These are phyloP conservation scores for Peromyscus maniculatus DNA, from an alignment of 2,113 vertebrate species.

Conservation along the genomic window DNA sequence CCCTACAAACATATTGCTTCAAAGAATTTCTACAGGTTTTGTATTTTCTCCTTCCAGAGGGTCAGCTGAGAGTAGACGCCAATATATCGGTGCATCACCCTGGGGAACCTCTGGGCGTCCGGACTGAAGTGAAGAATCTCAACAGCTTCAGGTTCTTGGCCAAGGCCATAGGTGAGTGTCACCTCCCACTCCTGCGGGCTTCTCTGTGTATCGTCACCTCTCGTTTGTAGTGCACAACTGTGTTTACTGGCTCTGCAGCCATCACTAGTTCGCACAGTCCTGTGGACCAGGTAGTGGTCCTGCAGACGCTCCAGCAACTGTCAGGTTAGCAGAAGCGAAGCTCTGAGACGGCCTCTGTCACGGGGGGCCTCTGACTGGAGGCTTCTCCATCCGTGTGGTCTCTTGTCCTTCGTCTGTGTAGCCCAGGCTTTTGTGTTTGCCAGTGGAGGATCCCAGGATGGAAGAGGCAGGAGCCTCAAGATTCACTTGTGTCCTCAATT, in stretches of 20 bases:
- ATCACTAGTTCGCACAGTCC: neutral
- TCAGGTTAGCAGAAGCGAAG: neutral
- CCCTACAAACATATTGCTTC: neutral
- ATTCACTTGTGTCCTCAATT: neutral
- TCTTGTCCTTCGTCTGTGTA: neutral
- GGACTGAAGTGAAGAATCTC: slow-evolving; percentile 99
- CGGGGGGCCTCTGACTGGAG: neutral
- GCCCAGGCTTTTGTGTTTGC: neutral
- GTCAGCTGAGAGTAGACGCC: slow-evolving; percentile 98
- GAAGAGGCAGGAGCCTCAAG: neutral
- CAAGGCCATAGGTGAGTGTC: slow-evolving; percentile 93
- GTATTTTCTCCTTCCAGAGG: slow-evolving; percentile 88
- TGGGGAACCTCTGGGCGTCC: slow-evolving; percentile 93
- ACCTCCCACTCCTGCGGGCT: neutral
- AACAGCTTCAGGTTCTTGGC: slow-evolving; percentile 95
- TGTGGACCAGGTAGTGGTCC: neutral
- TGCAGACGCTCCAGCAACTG: neutral
- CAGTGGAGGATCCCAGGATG: neutral
- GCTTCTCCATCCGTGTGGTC: neutral
- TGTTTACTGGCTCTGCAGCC: neutral
- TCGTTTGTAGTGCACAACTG: neutral
- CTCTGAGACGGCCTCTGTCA: neutral
- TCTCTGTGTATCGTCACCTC: neutral
- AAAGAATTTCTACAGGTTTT: neutral
- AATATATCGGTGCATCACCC: slow-evolving; percentile 96